Base-by-base conservation (phyloP, 2,888 invertebrate species). In the Drosophila koepferae region DNA sequence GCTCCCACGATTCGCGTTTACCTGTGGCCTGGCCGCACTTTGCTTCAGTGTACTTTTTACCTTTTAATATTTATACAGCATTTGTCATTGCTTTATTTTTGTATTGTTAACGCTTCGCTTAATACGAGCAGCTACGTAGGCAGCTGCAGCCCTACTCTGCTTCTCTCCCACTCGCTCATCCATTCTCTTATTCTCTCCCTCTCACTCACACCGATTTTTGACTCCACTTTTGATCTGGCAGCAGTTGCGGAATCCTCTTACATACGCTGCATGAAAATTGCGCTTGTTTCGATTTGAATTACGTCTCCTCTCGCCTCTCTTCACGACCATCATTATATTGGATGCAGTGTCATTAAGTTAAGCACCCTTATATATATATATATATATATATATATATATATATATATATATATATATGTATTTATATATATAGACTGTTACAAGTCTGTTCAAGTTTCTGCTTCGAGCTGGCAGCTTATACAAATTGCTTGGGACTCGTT, bases 401-500 rank as follows among this genome's bases (percentile, higher is more conserved):
- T 23, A 23, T 23, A 23, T 23, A 23, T 23, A 23, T n/a, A n/a
- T n/a, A 28, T 28, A 5, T 28, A 28, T 28, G 4, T 23, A 23
- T 23, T 23, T 28, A 28, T 28, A 28, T 28, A 2, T 14, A 14
- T 49, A 63, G 65, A 53, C 61, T 51, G 66, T 28, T 63, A 64
- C 55, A 64, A 49, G 67, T 63, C 28, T 31, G 46, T 72, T 53
- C 61, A 63, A 48, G 53, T 51, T 49, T 46, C 12, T 9, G n/a
- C 34, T 55, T 28, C 23, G 23, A 62, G 48, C 41, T 16, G 38
- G 51, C 54, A 68, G 73, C 76, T 84, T 76, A 75, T 46, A 72
- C 67, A 81, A 89, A 88, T 87, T 88, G 71, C 88, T 73, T 72
- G 63, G 70, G 55, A 79, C 67, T 72, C 74, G 71, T 78, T 82